Percentiles rank a stretch among this genome's conserved stretches.
phyloP scores from a whole-genome alignment of 1,140 invertebrate genomes.

The Sycophila sp. region DNA sequence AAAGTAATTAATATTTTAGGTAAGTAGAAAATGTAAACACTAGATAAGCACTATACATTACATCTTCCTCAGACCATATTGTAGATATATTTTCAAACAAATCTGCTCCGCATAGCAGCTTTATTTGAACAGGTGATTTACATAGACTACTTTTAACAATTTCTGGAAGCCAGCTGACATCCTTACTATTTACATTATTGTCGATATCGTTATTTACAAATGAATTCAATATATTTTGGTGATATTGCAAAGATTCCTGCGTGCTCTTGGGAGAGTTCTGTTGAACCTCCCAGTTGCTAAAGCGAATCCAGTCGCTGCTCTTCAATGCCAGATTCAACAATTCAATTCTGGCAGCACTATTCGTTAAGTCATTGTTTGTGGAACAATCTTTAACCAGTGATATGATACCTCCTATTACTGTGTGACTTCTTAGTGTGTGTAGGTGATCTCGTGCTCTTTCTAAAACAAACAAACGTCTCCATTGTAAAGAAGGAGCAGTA shows the following conservation, averaged over 20 bases:
- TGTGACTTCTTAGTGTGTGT: constrained; percentile 76
- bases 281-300: constrained; percentile 87
- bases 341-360: constrained; percentile 78
- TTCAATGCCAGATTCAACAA: constrained; percentile 85
- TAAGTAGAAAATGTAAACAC: background rate
- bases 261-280: constrained; percentile 87
- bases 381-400: constrained; percentile 88
- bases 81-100: constrained; percentile 93
- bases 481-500: too few relatives aligned
- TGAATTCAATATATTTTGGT: constrained; percentile 82
- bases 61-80: constrained; percentile 91
- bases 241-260: constrained; percentile 79
- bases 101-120: constrained; percentile 92
- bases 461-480: constrained; percentile 67
- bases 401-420: constrained; percentile 89
- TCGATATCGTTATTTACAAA: constrained; percentile 65
- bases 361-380: constrained; percentile 81
- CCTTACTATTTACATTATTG: constrained; percentile 65
- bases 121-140: constrained; percentile 74
- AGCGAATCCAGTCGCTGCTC: constrained; percentile 82
- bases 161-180: constrained; percentile 74
- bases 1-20: background rate
- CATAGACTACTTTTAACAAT: constrained; percentile 67
- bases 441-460: constrained; percentile 93
- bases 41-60: constrained; percentile 67